Evolutionary conservation across 2,113 vertebrate genomes (phyloP).

Genomic region (Microtus richardsoni): DNA sequence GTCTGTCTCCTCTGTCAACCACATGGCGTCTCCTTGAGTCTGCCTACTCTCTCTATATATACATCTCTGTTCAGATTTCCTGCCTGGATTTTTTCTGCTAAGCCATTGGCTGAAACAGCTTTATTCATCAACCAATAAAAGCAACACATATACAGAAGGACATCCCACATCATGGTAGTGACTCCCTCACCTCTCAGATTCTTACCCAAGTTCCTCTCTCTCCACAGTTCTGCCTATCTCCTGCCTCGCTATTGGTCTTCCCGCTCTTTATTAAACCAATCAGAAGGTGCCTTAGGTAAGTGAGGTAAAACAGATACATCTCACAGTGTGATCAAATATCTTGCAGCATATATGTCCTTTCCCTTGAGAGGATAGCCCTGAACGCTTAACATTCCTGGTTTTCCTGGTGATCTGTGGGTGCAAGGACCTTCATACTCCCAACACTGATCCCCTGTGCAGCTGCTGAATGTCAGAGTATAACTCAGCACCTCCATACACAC

Average conservation of each 20-base stretch:
- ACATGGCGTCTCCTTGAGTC: no score
- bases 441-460: neutral
- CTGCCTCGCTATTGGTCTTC: neutral
- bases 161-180: no score
- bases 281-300: neutral
- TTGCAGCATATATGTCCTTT: neutral
- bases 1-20: no score
- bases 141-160: no score
- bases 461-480: neutral
- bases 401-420: neutral
- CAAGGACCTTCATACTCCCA: neutral
- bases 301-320: neutral
- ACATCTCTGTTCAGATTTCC: no score
- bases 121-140: no score
- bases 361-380: neutral
- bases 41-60: no score
- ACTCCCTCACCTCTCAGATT: neutral
- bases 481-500: neutral
- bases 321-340: neutral
- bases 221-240: neutral
- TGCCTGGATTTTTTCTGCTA: no score
- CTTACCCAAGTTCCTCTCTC: neutral
- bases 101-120: no score
- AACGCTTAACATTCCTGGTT: neutral
- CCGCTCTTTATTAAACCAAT: neutral